Conservation (phyloP, 2,113 vertebrate species). For the Chinchilla lanigera region DNA sequence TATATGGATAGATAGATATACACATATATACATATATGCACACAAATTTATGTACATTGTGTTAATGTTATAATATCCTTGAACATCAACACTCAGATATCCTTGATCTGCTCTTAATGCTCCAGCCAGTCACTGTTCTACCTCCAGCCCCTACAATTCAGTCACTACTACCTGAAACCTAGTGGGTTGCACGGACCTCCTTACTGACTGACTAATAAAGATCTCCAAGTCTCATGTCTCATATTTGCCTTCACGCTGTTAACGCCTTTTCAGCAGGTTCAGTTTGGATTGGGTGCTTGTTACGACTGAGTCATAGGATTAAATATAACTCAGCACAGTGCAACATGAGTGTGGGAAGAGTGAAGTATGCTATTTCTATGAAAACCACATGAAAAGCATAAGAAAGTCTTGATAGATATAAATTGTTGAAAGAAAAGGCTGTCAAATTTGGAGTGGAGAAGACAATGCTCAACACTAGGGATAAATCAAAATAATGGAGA, state of each 20-base stretch:
- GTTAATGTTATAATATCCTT: background rate
- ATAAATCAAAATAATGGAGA: fast-evolving
- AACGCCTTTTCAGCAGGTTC: background rate
- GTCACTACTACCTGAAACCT: background rate
- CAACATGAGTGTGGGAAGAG: background rate
- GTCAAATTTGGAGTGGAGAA: too few species aligned
- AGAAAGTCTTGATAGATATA: background rate
- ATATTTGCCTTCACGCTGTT: background rate
- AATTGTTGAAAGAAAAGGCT: background rate
- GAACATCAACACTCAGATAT: background rate
- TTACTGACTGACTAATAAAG: background rate
- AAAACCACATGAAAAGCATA: background rate
- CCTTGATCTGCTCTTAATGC: too few species aligned
- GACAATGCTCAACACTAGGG: too few species aligned
- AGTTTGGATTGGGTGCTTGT: background rate
- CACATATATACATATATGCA: too few species aligned
- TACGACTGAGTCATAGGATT: background rate
- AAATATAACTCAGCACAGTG: background rate
- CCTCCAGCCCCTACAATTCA: background rate
- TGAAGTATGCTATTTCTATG: background rate
- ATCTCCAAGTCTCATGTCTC: background rate
- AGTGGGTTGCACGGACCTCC: background rate
- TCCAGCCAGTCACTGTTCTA: background rate
- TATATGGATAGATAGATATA: too few species aligned
- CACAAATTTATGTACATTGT: background rate